Evolutionary conservation across 92 coral and sea anemone genomes (phyloP).

Genomic region (Porites divaricata): DNA sequence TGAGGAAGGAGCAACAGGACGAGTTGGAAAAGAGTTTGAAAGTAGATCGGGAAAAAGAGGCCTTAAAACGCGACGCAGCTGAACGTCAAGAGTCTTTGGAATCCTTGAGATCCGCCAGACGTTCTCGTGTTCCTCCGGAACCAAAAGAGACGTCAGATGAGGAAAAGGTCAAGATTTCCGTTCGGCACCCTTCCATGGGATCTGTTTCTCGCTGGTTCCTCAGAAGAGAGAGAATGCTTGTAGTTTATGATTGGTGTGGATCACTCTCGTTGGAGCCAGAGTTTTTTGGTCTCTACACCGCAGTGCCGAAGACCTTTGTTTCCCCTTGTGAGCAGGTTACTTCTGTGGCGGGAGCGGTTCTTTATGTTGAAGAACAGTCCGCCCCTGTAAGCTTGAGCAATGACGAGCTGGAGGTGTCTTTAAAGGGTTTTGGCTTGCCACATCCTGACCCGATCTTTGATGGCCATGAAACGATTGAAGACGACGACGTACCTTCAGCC

Average conservation of each 20-base stretch:
- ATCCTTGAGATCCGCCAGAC: not conserved
- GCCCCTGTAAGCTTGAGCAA: constrained; percentile 5
- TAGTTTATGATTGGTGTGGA: not conserved
- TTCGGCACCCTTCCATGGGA: not conserved
- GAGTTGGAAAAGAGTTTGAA: not conserved
- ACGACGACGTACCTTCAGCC: not conserved
- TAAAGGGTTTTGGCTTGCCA: constrained; percentile 4
- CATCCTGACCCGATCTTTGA: not conserved
- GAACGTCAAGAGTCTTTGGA: not conserved
- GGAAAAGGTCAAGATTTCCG: not conserved
- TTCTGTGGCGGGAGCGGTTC: not conserved
- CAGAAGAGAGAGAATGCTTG: not conserved
- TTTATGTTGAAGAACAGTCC: not conserved
- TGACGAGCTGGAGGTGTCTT: constrained; percentile 13
- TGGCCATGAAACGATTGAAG: not conserved
- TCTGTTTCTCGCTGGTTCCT: not conserved
- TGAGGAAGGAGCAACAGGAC: not conserved
- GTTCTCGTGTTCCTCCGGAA: constrained; percentile 1
- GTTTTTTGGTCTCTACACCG: constrained; percentile 10
- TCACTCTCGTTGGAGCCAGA: constrained; percentile 13
- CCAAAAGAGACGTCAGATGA: not conserved
- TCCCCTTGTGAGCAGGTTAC: not conserved
- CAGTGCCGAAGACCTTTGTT: not conserved
- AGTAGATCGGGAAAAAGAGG: not conserved
- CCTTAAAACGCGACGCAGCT: not conserved